Evolutionary conservation across 1,140 invertebrate genomes (phyloP), one percentile per base, ranked within the genome.

Genomic region (Olivierus martensii): DNA sequence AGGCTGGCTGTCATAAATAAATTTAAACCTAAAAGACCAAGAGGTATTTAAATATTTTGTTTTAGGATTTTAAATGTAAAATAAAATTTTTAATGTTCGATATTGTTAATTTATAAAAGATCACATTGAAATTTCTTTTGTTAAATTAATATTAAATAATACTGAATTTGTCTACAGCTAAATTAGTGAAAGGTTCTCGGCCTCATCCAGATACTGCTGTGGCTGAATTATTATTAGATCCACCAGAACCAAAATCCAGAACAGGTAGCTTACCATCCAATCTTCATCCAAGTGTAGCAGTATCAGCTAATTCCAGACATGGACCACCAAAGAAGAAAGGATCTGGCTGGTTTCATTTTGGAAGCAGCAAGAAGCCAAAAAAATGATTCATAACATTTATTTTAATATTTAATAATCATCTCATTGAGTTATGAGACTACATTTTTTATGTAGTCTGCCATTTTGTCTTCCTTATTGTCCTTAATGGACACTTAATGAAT

Each of bases 321-420:
- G 38, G 44, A 19, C 49, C 49, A 38, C 54, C 47, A 28, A 59
- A 61, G 43, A 61, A 61, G 39, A 59, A 53, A 12, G 45, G 52
- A 36, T 60, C 61, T 3, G 61, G 58, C 12, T 62, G 61, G 61
- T 62, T 62, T 52, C 54, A 58, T 22, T 59, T 62, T 54, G 61
- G 61, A 15, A 61, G 58, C 41, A 55, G 55, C n/a, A 62, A 62
- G 41, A 60, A 61, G 46, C 50, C 49, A 18, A 59, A 56, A 42
- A 58, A 52, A 52, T 61, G 49, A 61, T 43, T 43, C 41, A 43
- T 43, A 17, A 43, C 0, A 9, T 4, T 28, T 28, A 28, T 9
- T 28, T 4, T 28, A 28, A 28, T 28, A 28, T 28, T 28, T 28
- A 28, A 28, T 6, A 28, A 28, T 28, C 28, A 28, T 28, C 28